These are phyloP conservation scores for Halcyon chelicuti DNA, from an alignment of 2,797 vertebrate species.

Conservation along the genomic window DNA sequence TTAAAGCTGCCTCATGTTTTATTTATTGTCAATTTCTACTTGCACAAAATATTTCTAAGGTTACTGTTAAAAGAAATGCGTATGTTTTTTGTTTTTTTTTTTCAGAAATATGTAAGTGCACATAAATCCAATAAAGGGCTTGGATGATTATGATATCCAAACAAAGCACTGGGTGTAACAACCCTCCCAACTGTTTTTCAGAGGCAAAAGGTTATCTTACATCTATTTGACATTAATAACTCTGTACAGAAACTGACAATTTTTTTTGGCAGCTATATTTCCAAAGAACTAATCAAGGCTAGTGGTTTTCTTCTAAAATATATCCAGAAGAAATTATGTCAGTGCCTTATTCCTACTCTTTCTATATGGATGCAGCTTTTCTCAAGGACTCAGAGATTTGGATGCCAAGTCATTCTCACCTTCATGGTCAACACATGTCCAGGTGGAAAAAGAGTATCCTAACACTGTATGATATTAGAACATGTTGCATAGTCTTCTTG, in stretches of 20 bases:
- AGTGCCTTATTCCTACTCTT: neutral
- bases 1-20: neutral
- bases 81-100: neutral
- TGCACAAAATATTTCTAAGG: neutral
- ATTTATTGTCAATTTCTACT: neutral
- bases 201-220: neutral
- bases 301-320: neutral
- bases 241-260: neutral
- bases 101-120: neutral
- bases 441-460: neutral
- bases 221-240: neutral
- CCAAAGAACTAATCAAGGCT: neutral
- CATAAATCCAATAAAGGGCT: neutral
- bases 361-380: neutral
- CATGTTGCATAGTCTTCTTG: neutral
- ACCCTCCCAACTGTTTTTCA: neutral
- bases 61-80: neutral
- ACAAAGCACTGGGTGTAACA: neutral
- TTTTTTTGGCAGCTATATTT: neutral
- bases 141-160: neutral
- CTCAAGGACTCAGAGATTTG: neutral
- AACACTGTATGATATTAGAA: neutral
- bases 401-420: neutral
- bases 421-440: neutral
- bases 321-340: neutral